Base-by-base conservation (phyloP, 2,888 invertebrate genomes). In the Therioaphis trifolii region DNA sequence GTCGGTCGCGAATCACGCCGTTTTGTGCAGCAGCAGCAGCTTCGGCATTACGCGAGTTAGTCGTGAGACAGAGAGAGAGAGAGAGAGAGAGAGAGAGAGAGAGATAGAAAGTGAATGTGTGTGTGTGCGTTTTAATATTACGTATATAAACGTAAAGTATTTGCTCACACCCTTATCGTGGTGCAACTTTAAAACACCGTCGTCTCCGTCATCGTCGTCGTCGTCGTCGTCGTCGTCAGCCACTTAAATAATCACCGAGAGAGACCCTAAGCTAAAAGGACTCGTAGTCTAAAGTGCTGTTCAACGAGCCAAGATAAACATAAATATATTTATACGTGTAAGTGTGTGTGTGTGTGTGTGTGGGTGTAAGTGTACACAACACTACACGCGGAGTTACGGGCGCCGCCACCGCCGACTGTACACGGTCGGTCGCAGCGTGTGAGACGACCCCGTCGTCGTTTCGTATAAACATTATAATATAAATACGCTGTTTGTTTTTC, bases 271-370 rank as follows among this genome's bases (percentile, higher is more conserved):
- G 77, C 49, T 35, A 68, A 78, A 68, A 40, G 40, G 78, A 68
- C 78, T 78, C 40, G 68, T 29, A 52, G 21, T 78, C 68, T 68
- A 68, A 43, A 69, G 78, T 69, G 68, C 78, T 69, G 78, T 69
- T 68, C 68, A 79, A 79, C 78, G 78, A 79, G 68, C 78, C 78
- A 69, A 69, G 55, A 69, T 79, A 79, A 79, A 79, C 78, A n/a
- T n/a, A 79, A 69, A 79, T 69, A 68, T 40, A 78, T 58, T 15
- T 74, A 55, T 35, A 74, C 1, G 15, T n/a, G n/a, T 27, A 15
- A 15, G 52, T 35, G 74, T 21, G 46, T 4, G 72, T 2, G 72
- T 15, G 12, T 61, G 24, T 18, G 27, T 2, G 27, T 29, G 24
- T 24, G 40, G 9, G 24, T 27, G 66, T 49, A 14, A 15, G 21